A percentile compares a stretch with the other conserved stretches of the same genome.
Conservation (phyloP, 2,113 vertebrate species). For the Spermophilus dauricus region DNA sequence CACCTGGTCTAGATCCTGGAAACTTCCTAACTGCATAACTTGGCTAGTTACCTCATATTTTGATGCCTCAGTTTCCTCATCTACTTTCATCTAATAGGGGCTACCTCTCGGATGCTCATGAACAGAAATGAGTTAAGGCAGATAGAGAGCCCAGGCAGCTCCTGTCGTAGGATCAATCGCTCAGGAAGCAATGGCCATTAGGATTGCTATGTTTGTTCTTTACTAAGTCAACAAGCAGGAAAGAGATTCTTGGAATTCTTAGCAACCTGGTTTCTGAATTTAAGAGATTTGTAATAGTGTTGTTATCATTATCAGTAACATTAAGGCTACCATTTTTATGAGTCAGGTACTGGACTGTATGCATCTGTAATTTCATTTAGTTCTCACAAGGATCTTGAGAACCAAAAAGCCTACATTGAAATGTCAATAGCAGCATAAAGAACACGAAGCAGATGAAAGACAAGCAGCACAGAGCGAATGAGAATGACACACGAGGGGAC, state of each 20-base stretch:
- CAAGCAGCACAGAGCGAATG: neutral
- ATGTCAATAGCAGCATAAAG: conserved; percentile 18
- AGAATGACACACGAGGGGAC: neutral
- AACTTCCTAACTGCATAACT: neutral
- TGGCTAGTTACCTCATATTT: neutral
- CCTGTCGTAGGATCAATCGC: neutral
- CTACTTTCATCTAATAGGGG: neutral
- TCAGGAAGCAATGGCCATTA: neutral
- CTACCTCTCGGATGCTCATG: neutral
- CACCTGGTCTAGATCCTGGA: neutral
- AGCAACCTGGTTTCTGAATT: neutral
- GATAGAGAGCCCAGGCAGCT: neutral
- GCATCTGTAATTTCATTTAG: neutral
- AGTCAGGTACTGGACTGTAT: neutral
- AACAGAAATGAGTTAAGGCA: neutral
- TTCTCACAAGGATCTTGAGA: neutral
- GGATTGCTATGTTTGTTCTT: neutral
- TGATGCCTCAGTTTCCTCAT: neutral
- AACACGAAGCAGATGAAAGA: neutral
- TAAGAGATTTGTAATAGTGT: neutral
- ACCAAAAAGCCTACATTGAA: neutral
- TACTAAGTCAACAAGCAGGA: neutral
- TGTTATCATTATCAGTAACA: neutral
- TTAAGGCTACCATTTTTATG: neutral
- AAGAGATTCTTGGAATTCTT: neutral